A percentile compares a stretch with the other conserved stretches of the same genome.
Conservation (phyloP, 2,113 vertebrate species). For the Haemorhous mexicanus region DNA sequence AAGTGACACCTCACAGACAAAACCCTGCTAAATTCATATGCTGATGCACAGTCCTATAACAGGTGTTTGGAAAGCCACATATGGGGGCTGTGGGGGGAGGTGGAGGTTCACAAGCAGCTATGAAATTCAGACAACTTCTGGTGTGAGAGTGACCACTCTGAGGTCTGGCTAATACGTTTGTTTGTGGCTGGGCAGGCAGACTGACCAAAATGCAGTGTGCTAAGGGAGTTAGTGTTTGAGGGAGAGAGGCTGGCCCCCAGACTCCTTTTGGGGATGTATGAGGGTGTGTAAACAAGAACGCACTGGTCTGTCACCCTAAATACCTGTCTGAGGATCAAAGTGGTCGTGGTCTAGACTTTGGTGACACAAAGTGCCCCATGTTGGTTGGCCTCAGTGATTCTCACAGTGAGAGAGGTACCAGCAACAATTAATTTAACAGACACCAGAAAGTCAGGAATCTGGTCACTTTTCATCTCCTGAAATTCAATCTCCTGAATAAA, state of each 20-base stretch:
- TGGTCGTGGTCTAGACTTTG: fast-evolving
- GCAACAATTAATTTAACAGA: neutral
- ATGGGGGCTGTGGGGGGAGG: fast-evolving
- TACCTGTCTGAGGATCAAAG: neutral
- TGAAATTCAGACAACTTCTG: neutral
- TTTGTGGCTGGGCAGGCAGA: neutral
- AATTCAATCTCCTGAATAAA: neutral
- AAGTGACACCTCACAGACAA: neutral
- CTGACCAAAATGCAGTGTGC: fast-evolving
- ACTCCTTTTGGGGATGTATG: neutral
- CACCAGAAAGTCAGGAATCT: neutral
- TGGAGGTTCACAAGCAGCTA: neutral
- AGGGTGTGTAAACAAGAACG: neutral
- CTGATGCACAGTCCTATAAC: neutral
- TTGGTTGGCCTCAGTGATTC: neutral
- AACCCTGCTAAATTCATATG: neutral
- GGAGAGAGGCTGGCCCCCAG: fast-evolving
- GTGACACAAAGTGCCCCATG: fast-evolving
- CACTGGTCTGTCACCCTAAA: neutral
- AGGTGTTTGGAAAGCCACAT: neutral
- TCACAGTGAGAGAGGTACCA: neutral
- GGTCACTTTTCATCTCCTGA: neutral
- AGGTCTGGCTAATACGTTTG: neutral
- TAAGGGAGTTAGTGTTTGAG: neutral
- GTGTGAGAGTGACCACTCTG: neutral